Base-by-base conservation (phyloP, 2,888 invertebrate genomes). In the Conchocele bisecta region DNA sequence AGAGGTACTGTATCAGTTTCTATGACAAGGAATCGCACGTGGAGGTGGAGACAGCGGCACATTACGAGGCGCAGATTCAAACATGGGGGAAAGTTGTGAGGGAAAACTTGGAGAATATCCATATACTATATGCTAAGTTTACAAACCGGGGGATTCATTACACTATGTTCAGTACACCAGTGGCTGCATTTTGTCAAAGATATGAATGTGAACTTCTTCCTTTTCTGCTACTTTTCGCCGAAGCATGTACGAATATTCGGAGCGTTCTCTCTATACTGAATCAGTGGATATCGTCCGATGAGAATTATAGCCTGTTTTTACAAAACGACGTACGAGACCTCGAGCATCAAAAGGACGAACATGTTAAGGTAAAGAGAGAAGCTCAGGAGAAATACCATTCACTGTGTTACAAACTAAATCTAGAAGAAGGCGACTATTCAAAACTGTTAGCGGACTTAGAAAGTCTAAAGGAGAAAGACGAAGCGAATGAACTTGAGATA, bases 1-100 rank as follows among this genome's bases (percentile, higher is more conserved):
- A 82, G 48, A 88, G 85, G 65, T 89, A 89, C 60, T 89, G 87
- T 65, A 79, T 88, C 11, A 89, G 87, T 71, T 89, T 89, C 51
- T 87, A 88, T 69, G 82, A 85, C 31, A 72, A 79, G 0, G 83
- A 85, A 7, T 71, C 70, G 0, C 85, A 85, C 22, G 71, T 80
- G 5, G 82, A 85, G 42, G 75, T 86, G 26, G 87, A 86, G 57
- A 89, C 89, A 3, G 83, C 87, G 5, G 63, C 79, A 6, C 83
- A 88, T 48, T 89, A 87, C 66, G 84, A 88, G 69, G 77, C 81
- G 26, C 84, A 86, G 54, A 81, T 86, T 39, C 59, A 72, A 13
- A 68, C 72, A 1, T 87, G 83, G 83, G 71, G 64, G 26, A 60
- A 63, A 6, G 75, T 65, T 1, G 83, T 87, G 6, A 70, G 60